Conservation (phyloP, 2,113 vertebrate species). For the Cololabis saira region DNA sequence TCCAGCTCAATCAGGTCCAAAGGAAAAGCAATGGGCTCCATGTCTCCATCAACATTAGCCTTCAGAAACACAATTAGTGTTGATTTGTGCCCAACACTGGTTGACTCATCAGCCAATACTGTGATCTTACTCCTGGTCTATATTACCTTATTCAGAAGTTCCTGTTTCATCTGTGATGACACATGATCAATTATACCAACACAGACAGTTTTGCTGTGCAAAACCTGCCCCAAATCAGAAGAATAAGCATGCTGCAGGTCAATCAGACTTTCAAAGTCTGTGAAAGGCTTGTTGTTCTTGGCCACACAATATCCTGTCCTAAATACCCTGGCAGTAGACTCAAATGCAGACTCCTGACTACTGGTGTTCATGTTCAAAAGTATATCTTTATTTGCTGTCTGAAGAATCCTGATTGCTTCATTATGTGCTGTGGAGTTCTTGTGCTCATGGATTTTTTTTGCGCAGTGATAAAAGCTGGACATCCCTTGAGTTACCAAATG, state of each 20-base stretch:
- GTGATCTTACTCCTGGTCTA: background rate
- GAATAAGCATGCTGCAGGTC: too few relatives aligned
- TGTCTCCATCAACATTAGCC: background rate
- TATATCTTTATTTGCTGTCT: background rate
- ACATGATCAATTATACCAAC: background rate
- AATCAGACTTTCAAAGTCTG: too few relatives aligned
- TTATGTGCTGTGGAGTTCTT: background rate
- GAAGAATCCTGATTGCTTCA: background rate
- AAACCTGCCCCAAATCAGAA: too few relatives aligned
- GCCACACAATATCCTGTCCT: too few relatives aligned
- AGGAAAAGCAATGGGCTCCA: background rate
- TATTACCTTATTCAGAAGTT: background rate
- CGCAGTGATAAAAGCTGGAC: background rate
- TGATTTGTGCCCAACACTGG: background rate
- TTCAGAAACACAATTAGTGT: background rate
- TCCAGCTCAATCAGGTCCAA: background rate
- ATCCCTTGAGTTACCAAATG: background rate
- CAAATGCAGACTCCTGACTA: too few relatives aligned
- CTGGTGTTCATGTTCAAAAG: too few relatives aligned
- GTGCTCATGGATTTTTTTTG: conserved; percentile 7
- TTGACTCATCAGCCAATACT: background rate
- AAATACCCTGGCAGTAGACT: too few relatives aligned
- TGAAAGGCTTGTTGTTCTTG: too few relatives aligned
- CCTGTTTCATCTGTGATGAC: background rate
- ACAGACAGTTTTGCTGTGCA: background rate